These are phyloP conservation scores for Anhinga rufa DNA, from an alignment of 2,113 vertebrate species.

Conservation along the genomic window DNA sequence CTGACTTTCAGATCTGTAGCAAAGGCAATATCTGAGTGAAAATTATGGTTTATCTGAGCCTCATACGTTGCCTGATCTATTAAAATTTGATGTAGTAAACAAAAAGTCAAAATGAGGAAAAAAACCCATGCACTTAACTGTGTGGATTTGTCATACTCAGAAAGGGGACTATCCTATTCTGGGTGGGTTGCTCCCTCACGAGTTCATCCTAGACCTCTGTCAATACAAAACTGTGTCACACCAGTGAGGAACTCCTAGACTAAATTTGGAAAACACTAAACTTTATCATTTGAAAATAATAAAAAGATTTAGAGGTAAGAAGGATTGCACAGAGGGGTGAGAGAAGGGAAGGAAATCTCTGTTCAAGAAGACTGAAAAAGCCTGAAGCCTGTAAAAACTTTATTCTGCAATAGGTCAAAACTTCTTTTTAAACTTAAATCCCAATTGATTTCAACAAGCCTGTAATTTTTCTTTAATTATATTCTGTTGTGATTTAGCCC, in stretches of 20 bases:
- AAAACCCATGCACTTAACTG: accelerated
- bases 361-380: not conserved
- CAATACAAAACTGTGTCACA: not conserved
- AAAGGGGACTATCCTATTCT: not conserved
- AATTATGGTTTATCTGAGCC: not conserved
- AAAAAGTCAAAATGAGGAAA: not conserved
- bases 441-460: not conserved
- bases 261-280: not conserved
- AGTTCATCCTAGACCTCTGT: not conserved
- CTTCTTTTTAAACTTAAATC: not conserved
- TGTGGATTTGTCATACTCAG: not conserved
- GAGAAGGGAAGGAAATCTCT: not conserved
- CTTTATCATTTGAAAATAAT: not conserved
- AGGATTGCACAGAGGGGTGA: not conserved
- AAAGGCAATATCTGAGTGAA: not conserved
- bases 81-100: not conserved
- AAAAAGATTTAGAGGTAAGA: not conserved
- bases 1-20: not conserved
- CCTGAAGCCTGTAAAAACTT: not conserved
- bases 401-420: not conserved
- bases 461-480: not conserved
- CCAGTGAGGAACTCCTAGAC: not conserved
- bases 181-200: not conserved
- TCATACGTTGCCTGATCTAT: not conserved
- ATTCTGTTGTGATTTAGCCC: too few species aligned